Base-by-base conservation (phyloP, 2,113 vertebrate genomes). In the Erythrocercus mccallii region DNA sequence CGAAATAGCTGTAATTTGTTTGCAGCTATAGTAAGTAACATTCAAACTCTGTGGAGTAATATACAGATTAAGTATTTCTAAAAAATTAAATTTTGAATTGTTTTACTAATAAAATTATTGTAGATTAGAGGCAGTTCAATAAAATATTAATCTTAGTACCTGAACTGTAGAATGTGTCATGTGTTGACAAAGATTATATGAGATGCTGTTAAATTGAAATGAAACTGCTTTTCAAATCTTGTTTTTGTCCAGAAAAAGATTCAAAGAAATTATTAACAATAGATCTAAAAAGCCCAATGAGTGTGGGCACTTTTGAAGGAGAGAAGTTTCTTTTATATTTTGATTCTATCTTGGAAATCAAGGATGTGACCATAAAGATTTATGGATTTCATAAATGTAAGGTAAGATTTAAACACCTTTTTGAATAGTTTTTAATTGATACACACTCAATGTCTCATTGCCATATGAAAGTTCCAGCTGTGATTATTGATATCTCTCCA, bases 341-440 rank as follows among this genome's bases (percentile, higher is more conserved):
- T 97, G 98, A 99, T 97, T 97, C 97, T 80, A 97, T 98, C 10
- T 97, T 99, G 96, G 98, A 99, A 95, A 98, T 99, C 81, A 93
- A 95, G 84, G 97, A 97, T 69, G 97, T 97, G 68, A 94, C 85
- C 66, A 60, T 89, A 80, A 98, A 95, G 50, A 94, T 99, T 84
- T 99, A 98, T 94, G 98, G 98, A 74, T 88, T 92, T 66, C 90
- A 45, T 91, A 99, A 99, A 97, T 97, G 96, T 85, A 98, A 97
- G 98, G 99, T 99, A 98, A 96, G 97, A 89, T 54, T 81, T 95
- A 72, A 88, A 54, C 27, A 68, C 7, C 11, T 58, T 66, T 78
- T 62, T 0, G 3, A 44, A 14, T 56, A 44, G 10, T 28, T 90
- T 73, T 69, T 23, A 20, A 16, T 51, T 28, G 30, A 66, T 33